Percentiles rank a stretch among this genome's conserved stretches.
Conservation (phyloP, 2,113 vertebrate genomes). For the Steatornis caripensis region DNA sequence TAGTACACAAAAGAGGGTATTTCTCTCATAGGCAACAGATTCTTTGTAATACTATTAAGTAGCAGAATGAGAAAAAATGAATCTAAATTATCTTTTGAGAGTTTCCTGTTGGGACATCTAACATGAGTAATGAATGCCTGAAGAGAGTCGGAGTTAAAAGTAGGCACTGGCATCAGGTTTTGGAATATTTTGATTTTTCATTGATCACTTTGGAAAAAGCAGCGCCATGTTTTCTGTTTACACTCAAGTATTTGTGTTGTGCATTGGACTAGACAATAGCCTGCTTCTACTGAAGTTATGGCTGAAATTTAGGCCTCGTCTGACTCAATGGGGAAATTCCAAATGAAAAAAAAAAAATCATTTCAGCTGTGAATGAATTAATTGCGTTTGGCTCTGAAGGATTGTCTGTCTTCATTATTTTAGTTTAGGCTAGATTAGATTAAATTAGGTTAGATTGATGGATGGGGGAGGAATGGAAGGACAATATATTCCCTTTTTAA, state of each 20-base stretch:
- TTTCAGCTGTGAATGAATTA: neutral
- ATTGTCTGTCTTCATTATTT: conserved; percentile 19
- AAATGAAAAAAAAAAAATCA: neutral
- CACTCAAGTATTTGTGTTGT: neutral
- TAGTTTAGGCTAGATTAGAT: neutral
- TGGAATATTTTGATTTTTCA: neutral
- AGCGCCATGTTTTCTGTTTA: neutral
- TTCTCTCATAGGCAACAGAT: neutral
- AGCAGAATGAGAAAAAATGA: neutral
- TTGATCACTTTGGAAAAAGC: neutral
- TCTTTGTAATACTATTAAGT: neutral
- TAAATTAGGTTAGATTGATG: conserved; percentile 18
- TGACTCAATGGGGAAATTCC: neutral
- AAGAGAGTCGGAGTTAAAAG: neutral
- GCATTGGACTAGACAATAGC: neutral
- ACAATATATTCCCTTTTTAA: neutral
- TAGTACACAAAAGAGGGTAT: neutral
- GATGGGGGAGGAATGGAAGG: neutral
- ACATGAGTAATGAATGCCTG: neutral
- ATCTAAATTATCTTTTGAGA: neutral
- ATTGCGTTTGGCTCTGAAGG: neutral
- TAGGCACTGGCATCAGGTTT: neutral
- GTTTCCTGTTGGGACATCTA: neutral
- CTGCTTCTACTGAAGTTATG: neutral
- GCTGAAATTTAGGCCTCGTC: neutral